phyloP scores from a whole-genome alignment of 2,888 invertebrate species.

The Malacosoma neustria region DNA sequence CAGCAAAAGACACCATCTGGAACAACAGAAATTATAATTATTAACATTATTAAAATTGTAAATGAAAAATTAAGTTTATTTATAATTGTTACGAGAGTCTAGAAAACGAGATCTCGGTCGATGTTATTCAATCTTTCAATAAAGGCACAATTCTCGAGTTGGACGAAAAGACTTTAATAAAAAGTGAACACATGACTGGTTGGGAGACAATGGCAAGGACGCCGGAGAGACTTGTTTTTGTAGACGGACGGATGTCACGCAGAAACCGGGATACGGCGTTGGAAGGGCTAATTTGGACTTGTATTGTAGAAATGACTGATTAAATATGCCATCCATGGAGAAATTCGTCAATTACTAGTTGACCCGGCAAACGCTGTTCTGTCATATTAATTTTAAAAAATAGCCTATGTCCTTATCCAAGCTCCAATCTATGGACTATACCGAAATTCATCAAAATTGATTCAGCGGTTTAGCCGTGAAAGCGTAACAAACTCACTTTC shows the following conservation, averaged over 20 bases:
- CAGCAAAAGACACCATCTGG: constrained; percentile 82
- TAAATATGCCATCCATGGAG: neutral
- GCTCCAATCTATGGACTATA: too few relatives aligned
- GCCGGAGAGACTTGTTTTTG: constrained; percentile 35
- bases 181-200: constrained; percentile 21
- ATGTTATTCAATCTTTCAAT: neutral
- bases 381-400: too few relatives aligned
- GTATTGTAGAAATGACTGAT: neutral
- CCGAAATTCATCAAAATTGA: too few relatives aligned
- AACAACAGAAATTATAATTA: constrained; percentile 38
- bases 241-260: constrained; percentile 35
- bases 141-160: constrained; percentile 17
- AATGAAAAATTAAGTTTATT: too few relatives aligned
- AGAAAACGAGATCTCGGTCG: neutral
- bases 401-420: too few relatives aligned
- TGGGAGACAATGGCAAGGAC: constrained; percentile 47
- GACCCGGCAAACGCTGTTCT: too few relatives aligned
- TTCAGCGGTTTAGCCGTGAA: too few relatives aligned
- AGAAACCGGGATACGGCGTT: constrained; percentile 9
- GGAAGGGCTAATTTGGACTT: constrained; percentile 4
- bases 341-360: neutral
- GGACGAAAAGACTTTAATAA: constrained; percentile 12
- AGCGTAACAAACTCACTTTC: too few relatives aligned
- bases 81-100: constrained; percentile 12
- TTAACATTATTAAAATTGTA: too few relatives aligned